Evolutionary conservation across 2,888 invertebrate genomes (phyloP).

Genomic region (Drosophila quasianomalipes): DNA sequence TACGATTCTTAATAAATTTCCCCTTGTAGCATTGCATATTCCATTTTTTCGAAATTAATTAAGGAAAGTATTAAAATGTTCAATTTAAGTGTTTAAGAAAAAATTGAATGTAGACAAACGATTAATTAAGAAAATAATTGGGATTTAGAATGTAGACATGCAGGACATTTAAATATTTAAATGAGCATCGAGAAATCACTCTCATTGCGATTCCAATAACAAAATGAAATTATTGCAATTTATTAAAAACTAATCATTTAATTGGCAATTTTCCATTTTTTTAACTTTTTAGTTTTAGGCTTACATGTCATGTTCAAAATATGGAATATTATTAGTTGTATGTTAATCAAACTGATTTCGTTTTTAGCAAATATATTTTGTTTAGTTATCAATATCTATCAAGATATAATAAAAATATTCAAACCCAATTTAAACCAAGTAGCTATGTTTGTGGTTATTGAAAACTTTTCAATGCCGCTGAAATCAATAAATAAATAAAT

Average conservation of each 20-base stretch:
- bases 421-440: background rate
- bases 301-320: background rate
- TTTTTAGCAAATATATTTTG: background rate
- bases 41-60: background rate
- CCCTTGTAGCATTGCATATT: background rate
- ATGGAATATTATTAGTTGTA: background rate
- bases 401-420: background rate
- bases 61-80: background rate
- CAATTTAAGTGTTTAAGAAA: background rate
- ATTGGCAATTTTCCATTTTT: background rate
- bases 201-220: background rate
- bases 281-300: background rate
- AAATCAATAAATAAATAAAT: constrained; percentile 28
- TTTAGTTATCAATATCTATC: too few species aligned
- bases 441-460: constrained; percentile 1
- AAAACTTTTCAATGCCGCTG: constrained; percentile 27
- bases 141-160: background rate
- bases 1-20: background rate
- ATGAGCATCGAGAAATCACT: background rate
- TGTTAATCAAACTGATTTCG: background rate
- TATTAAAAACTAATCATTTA: background rate
- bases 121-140: background rate
- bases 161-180: background rate
- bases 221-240: background rate
- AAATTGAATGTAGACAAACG: background rate